Evolutionary conservation across 1,140 invertebrate species (phyloP).

Genomic region (Phenacoccus solenopsis): DNA sequence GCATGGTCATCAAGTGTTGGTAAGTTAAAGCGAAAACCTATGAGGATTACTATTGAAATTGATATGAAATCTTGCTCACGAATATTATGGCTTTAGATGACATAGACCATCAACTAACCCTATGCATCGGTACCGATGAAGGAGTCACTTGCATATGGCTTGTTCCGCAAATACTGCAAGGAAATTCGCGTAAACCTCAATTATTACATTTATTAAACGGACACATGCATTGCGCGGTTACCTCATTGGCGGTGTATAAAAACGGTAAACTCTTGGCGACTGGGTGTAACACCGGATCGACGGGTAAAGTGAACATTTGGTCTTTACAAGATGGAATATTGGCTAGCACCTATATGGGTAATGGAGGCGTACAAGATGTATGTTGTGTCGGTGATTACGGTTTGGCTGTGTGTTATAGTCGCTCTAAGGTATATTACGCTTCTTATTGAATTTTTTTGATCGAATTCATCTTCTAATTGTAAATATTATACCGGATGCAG

Average conservation of each 20-base stretch:
- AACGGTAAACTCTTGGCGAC: conserved; percentile 42
- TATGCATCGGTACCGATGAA: conserved; percentile 39
- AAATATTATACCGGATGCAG: conserved; percentile 28
- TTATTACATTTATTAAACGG: conserved; percentile 38
- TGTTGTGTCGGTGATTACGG: conserved; percentile 39
- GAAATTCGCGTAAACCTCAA: conserved; percentile 26
- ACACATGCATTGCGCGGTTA: conserved; percentile 40
- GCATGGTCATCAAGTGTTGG: conserved; percentile 39
- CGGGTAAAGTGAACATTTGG: conserved; percentile 50
- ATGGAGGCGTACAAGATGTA: conserved; percentile 39
- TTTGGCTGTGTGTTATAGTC: conserved; percentile 39
- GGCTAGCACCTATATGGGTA: conserved; percentile 42
- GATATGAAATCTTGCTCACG: neutral
- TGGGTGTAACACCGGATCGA: conserved; percentile 36
- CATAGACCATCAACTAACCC: conserved; percentile 25
- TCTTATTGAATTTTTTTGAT: neutral
- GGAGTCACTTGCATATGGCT: conserved; percentile 42
- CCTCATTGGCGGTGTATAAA: conserved; percentile 38
- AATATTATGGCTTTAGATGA: neutral
- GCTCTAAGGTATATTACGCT: conserved; percentile 37
- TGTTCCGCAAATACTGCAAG: conserved; percentile 31
- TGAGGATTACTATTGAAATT: neutral
- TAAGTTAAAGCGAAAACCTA: conserved; percentile 21
- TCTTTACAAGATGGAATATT: conserved; percentile 44
- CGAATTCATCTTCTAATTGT: too few species aligned